Evolutionary conservation across 2,888 invertebrate genomes (phyloP), one percentile per base, ranked within the genome.

Genomic region (Anthophora plumipes): DNA sequence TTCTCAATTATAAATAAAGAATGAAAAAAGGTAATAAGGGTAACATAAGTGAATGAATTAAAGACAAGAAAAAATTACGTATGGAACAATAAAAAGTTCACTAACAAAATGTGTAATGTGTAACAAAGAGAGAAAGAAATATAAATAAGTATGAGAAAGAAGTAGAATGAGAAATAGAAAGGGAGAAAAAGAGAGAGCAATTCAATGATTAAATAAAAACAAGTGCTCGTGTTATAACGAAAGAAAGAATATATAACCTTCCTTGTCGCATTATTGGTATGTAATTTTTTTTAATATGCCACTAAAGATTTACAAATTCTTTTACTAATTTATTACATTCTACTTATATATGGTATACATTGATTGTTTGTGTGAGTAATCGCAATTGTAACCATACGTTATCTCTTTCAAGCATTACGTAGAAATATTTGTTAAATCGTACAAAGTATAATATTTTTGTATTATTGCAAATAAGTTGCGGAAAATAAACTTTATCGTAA

Each of bases 251-350:
- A 64, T 50, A 55, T 75, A 60, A 66, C 17, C 59, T 60, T 52
- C 25, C 20, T 59, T 50, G 9, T 17, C 41, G 14, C 7, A 64
- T 12, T 52, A 50, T 67, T 57, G 78, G 78, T 78, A 64, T 14
- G 78, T 78, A 52, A 63, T 17, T 12, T 61, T 20, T n/a, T 46
- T 61, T n/a, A 12, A 64, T 59, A 52, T 66, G 41, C 12, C 25
- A 22, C 17, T 22, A 17, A 59, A 20, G 17, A 72, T n/a, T 43
- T 22, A 60, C 43, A 22, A 66, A 12, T 60, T 54, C 1, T 20
- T 54, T 61, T n/a, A 20, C 41, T 17, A 8, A 17, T 22, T 72
- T 14, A 0, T 57, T 12, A 54, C 4, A 46, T 0, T 55, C 12
- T 22, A 46, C 41, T 14, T 61, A n/a, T 41, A 22, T 46, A 50